Base-by-base conservation (phyloP, 2,113 vertebrate species). In the Steatornis caripensis region DNA sequence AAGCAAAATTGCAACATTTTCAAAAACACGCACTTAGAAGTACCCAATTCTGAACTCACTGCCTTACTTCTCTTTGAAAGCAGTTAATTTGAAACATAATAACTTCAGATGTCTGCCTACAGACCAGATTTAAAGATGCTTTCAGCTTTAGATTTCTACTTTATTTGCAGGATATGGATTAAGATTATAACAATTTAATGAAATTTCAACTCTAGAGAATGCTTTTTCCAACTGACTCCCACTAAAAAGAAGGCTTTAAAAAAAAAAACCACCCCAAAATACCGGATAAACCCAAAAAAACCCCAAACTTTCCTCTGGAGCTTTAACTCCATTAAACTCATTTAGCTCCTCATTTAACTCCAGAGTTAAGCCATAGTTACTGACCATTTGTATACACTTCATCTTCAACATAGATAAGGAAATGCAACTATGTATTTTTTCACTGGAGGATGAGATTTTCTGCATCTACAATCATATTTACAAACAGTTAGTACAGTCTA, bases 281-380 rank as follows among this genome's bases (percentile, higher is more conserved):
- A 27, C 2, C 6, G 27, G 51, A 32, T 37, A 75, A 87, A 78
- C 10, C 5, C 55, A 45, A 71, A 57, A 54, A 86, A 15, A 7
- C 0, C 0, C 2, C n/a, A n/a, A n/a, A n/a, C 12, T 20, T 20
- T 26, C 45, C 53, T 58, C 43, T 5, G 1, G n/a, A 75, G 60
- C 22, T 84, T 54, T 58, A 85, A 58, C 6, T 61, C 39, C 18
- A 36, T 2, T 64, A 48, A 88, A 77, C 34, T 48, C 4, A 43
- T 62, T 46, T 46, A 84, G 17, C 41, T 32, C 22, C 58, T 55
- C 24, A 32, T 51, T 72, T 57, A 77, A 27, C 19, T 86, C 49
- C 32, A 89, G 18, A 69, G 60, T 26, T 37, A 39, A 57, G 26
- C 21, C 48, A 64, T 17, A 9, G 46, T 43, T 90, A 53, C 39